Conservation (phyloP, 2,888 invertebrate genomes). For the Ormia ochracea region DNA sequence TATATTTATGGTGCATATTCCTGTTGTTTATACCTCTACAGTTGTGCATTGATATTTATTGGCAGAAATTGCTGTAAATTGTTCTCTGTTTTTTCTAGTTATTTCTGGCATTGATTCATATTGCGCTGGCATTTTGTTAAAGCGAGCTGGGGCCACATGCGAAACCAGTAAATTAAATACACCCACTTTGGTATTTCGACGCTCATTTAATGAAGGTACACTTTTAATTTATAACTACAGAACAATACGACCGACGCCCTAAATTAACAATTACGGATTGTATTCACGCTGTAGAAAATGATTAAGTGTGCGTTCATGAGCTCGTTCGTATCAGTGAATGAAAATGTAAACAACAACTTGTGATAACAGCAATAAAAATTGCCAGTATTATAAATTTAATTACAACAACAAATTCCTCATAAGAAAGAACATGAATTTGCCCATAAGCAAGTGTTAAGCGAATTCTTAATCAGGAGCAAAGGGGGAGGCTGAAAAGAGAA, state of each 20-base stretch:
- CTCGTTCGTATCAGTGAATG: neutral
- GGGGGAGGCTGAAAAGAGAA: too few relatives aligned
- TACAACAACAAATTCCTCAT: constrained; percentile 16
- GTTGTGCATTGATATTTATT: constrained; percentile 10
- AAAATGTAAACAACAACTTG: neutral
- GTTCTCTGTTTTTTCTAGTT: neutral
- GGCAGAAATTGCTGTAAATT: constrained; percentile 8
- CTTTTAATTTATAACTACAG: constrained; percentile 55
- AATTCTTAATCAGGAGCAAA: too few relatives aligned
- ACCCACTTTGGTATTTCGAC: neutral
- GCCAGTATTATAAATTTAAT: neutral
- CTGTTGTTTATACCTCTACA: neutral
- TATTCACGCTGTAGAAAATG: constrained; percentile 35
- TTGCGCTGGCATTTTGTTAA: neutral
- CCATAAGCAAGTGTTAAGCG: neutral
- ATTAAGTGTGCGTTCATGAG: constrained; percentile 18
- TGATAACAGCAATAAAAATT: neutral
- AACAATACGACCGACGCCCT: constrained; percentile 59
- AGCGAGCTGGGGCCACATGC: neutral
- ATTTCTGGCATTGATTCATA: neutral
- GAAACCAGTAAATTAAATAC: neutral
- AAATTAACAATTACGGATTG: constrained; percentile 58
- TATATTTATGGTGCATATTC: neutral
- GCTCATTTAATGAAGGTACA: constrained; percentile 10
- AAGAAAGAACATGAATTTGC: neutral